Base-by-base conservation (phyloP, 2,797 vertebrate species). In the Clamator glandarius region DNA sequence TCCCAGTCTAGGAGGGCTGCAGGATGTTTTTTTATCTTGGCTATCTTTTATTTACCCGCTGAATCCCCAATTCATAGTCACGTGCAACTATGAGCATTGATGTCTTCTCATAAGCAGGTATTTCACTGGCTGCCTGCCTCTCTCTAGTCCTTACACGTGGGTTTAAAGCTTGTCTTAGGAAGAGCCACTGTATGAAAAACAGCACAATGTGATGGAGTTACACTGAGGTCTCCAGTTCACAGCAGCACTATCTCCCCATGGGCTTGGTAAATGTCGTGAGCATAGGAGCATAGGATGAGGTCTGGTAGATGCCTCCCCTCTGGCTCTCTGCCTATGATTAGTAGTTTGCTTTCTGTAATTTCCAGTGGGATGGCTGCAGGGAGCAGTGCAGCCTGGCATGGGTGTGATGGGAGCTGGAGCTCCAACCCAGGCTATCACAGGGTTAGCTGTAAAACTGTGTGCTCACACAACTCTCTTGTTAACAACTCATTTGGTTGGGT, bases 381-480 rank as follows among this genome's bases (percentile, higher is more conserved):
- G 54, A 67, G 3, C n/a, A n/a, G 35, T 12, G 39, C 57, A 72
- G 69, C 33, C 50, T 1, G 6, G 29, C 4, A 2, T 44, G 35
- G 48, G 8, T 58, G 73, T 9, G 20, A 58, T 19, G 0, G 0
- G 66, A 66, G 15, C 72, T 66, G 28, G 25, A 78, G 6, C 48
- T 59, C n/a, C 78, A 79, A 35, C 44, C 6, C 0, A 1, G 59
- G 36, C 33, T 35, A 58, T 72, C 2, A 0, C 23, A 51, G 68
- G 58, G 36, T 16, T 36, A 9, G 3, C 39, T 90, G 44, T 31
- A 74, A 64, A 70, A 19, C 28, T 1, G 5, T 42, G 41, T 11
- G 24, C 33, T 25, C 4, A 0, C 1, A 0, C 12, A 12, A 50
- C 29, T 66, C 31, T 17, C 35, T 62, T 0, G 0, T 62, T 55